Percentiles rank a stretch among this genome's conserved stretches.
Evolutionary conservation across 2,888 invertebrate genomes (phyloP).

Genomic region (Drosophila kokeensis): DNA sequence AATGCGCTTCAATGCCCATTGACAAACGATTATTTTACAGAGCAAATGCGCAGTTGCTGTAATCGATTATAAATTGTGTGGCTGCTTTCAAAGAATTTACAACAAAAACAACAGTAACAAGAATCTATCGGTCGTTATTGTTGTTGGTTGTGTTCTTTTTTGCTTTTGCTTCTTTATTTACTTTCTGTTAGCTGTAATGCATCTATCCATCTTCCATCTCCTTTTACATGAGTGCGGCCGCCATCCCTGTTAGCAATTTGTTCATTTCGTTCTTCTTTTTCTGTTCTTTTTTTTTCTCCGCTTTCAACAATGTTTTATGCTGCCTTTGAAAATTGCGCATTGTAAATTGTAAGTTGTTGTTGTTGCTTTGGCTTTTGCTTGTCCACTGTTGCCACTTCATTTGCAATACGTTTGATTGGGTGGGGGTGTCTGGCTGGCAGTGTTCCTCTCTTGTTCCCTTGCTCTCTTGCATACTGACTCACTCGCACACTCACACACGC

Average conservation of each 20-base stretch:
- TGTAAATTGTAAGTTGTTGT: constrained; percentile 33
- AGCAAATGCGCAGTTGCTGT: constrained; percentile 21
- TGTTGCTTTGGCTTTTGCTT: constrained; percentile 25
- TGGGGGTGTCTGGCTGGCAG: constrained; percentile 24
- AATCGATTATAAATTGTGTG: constrained; percentile 45
- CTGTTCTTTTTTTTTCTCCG: not conserved
- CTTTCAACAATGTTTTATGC: constrained; percentile 39
- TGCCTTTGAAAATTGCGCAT: constrained; percentile 38
- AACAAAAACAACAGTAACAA: constrained; percentile 17
- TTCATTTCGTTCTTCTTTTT: constrained; percentile 30
- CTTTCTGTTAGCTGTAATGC: constrained; percentile 34
- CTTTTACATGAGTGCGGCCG: constrained; percentile 25
- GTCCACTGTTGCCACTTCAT: constrained; percentile 59
- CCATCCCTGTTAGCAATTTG: constrained; percentile 37
- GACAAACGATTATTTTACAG: constrained; percentile 45
- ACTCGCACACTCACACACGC: not conserved
- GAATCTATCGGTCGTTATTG: constrained; percentile 36
- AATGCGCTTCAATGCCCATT: constrained; percentile 39
- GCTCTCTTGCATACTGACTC: constrained; percentile 11
- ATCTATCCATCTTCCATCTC: constrained; percentile 16
- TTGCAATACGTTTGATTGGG: constrained; percentile 52
- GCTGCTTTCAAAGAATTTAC: constrained; percentile 18
- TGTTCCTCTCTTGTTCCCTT: constrained; percentile 9
- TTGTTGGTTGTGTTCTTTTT: constrained; percentile 49
- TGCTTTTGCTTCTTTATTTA: constrained; percentile 36